Evolutionary conservation across 1,140 invertebrate genomes (phyloP).

Genomic region (Spodoptera frugiperda): DNA sequence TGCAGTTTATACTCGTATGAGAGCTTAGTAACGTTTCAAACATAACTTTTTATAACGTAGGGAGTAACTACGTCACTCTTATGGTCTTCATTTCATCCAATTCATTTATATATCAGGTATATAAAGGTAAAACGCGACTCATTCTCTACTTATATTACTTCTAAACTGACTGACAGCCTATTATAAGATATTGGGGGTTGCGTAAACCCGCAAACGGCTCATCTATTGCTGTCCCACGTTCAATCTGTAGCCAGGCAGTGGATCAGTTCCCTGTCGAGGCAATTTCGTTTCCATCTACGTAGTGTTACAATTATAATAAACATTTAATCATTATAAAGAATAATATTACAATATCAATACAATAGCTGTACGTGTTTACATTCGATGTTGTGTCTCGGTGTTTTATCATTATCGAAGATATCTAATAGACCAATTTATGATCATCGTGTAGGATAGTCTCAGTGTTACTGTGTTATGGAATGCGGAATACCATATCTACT

Average conservation of each 20-base stretch:
- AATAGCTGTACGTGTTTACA: slow-evolving; percentile 43
- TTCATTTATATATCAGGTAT: too few relatives aligned
- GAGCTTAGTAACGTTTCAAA: slow-evolving; percentile 37
- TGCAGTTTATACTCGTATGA: slow-evolving; percentile 3
- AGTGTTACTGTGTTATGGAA: slow-evolving; percentile 18
- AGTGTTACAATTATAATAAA: slow-evolving; percentile 29
- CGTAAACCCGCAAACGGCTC: neutral
- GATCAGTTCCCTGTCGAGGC: too few relatives aligned
- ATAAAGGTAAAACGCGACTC: slow-evolving; percentile 4
- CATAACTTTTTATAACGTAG: neutral
- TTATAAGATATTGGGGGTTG: neutral
- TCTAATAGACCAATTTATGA: slow-evolving; percentile 40
- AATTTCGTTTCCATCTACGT: slow-evolving; percentile 5
- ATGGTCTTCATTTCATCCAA: too few relatives aligned
- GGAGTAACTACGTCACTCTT: neutral
- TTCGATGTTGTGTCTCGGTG: slow-evolving; percentile 45
- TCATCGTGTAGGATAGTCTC: slow-evolving; percentile 30
- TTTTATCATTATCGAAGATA: slow-evolving; percentile 36
- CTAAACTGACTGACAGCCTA: slow-evolving; percentile 7
- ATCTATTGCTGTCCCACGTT: too few relatives aligned
- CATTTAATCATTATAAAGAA: slow-evolving; percentile 39
- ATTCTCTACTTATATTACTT: neutral
- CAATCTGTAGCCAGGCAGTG: too few relatives aligned
- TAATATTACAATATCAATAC: slow-evolving; percentile 39
- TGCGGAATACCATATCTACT: slow-evolving; percentile 32